Evolutionary conservation across 1,140 invertebrate species (phyloP).

Genomic region (Ephestia elutella): DNA sequence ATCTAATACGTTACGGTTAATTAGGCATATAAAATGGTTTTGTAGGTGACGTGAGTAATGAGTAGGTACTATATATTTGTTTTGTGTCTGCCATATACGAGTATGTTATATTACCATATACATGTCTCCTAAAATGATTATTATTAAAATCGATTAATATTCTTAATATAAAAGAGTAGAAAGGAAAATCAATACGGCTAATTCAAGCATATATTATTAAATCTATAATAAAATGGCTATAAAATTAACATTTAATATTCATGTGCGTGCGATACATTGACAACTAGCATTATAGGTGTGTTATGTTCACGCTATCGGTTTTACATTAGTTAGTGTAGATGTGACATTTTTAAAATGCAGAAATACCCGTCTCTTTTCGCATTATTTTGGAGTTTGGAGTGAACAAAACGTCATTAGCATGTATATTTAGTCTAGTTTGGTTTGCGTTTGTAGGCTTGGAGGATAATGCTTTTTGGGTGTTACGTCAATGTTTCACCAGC

Average conservation of each 20-base stretch:
- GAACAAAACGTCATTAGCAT: background rate
- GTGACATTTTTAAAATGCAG: background rate
- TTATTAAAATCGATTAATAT: too few species aligned
- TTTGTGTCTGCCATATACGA: too few species aligned
- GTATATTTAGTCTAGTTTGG: background rate
- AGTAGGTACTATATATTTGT: too few species aligned
- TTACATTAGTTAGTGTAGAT: background rate
- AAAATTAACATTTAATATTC: too few species aligned
- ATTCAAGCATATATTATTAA: too few species aligned
- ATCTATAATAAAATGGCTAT: too few species aligned
- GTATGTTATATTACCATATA: too few species aligned
- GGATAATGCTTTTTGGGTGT: slow-evolving; percentile 58
- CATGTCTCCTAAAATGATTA: too few species aligned
- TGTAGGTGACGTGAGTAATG: background rate
- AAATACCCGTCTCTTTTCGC: background rate
- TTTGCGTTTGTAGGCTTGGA: slow-evolving; percentile 14
- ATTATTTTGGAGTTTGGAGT: background rate
- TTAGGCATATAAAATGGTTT: background rate
- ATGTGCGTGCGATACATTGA: background rate
- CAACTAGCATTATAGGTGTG: too few species aligned
- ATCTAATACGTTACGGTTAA: background rate
- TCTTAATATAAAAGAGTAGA: too few species aligned
- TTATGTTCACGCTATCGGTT: too few species aligned
- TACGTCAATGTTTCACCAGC: slow-evolving; percentile 48
- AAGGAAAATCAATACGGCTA: too few species aligned